Evolutionary conservation across 2,888 invertebrate species (phyloP).

Genomic region (Polydrusus cervinus): DNA sequence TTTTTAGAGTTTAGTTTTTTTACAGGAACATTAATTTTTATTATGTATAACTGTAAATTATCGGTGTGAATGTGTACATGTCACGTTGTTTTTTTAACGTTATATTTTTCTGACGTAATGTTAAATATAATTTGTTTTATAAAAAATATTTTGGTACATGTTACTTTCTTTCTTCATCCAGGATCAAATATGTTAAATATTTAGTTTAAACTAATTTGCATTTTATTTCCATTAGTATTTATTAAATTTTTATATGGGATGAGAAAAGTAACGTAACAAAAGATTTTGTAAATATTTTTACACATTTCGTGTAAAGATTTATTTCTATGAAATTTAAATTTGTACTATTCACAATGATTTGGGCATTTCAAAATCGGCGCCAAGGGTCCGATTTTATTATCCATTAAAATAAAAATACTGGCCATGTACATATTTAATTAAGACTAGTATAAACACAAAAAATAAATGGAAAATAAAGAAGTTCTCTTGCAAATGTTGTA

Average conservation of each 20-base stretch:
- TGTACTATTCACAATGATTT: constrained; percentile 22
- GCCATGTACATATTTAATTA: constrained; percentile 51
- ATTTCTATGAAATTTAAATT: constrained; percentile 28
- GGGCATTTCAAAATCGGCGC: constrained; percentile 24
- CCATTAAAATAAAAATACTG: constrained; percentile 30
- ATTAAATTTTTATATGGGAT: constrained; percentile 5
- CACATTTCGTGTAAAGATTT: constrained; percentile 3
- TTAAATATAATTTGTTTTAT: constrained; percentile 23
- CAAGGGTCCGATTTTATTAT: constrained; percentile 24
- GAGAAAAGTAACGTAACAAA: constrained; percentile 21
- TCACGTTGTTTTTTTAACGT: constrained; percentile 46
- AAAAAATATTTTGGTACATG: constrained; percentile 22
- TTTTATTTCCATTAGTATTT: not conserved
- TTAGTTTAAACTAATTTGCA: not conserved
- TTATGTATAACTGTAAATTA: constrained; percentile 66
- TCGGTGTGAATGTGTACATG: constrained; percentile 64
- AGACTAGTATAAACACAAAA: constrained; percentile 45
- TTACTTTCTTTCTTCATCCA: constrained; percentile 19
- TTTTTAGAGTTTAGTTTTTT: constrained; percentile 69
- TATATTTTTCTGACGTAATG: constrained; percentile 13
- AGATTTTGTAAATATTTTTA: constrained; percentile 23
- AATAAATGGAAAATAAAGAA: constrained; percentile 66
- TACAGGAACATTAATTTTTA: constrained; percentile 66
- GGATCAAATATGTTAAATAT: not conserved
- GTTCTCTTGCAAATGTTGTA: constrained; percentile 70